These are phyloP conservation scores for Himalopsyche tibetana DNA, from an alignment of 2,888 invertebrate species.

Conservation along the genomic window DNA sequence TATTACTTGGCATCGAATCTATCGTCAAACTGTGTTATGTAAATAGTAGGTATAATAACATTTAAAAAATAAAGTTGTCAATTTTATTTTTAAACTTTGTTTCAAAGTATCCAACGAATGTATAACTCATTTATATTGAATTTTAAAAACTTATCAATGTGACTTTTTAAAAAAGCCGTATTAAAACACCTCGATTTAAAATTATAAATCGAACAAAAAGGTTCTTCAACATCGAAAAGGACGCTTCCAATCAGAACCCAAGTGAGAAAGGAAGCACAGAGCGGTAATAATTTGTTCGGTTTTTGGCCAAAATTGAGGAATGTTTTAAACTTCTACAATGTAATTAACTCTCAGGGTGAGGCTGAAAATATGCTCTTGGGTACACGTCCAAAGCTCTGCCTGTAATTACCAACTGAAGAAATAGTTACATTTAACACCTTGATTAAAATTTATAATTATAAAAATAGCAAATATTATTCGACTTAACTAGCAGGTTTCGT, in stretches of 20 bases:
- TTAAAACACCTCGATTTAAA: background rate
- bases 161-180: background rate
- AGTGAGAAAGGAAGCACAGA: constrained; percentile 31
- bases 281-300: constrained; percentile 25
- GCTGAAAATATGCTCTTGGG: constrained; percentile 4
- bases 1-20: too few species aligned
- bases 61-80: too few species aligned
- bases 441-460: background rate
- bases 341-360: constrained; percentile 8
- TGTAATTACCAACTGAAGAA: background rate
- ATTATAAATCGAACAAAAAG: constrained; percentile 4
- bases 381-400: background rate
- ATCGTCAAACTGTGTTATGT: too few species aligned
- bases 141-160: background rate
- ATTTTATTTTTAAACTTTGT: too few species aligned
- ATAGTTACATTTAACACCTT: background rate
- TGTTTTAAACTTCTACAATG: constrained; percentile 27
- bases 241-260: constrained; percentile 1
- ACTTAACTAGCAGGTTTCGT: too few species aligned
- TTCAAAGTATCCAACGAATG: too few species aligned
- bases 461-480: background rate
- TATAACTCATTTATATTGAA: background rate
- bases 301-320: constrained; percentile 30
- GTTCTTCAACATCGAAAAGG: background rate
- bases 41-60: too few species aligned